These are phyloP conservation scores for Motacilla alba DNA, from an alignment of 2,113 vertebrate species.

Conservation along the genomic window DNA sequence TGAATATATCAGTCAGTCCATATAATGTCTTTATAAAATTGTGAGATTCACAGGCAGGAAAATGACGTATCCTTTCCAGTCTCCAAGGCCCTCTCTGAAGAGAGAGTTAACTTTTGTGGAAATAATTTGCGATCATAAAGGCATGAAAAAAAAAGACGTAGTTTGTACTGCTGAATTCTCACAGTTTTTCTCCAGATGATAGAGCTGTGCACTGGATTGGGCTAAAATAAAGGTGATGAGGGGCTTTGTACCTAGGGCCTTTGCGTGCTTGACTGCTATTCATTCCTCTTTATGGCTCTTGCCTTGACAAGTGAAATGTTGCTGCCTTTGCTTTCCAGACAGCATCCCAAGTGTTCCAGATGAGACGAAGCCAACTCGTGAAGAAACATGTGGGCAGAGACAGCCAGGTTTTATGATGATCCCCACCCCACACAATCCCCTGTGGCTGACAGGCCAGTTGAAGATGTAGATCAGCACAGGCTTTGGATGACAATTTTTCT, in stretches of 20 bases:
- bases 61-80: not conserved
- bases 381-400: not conserved
- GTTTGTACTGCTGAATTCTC: not conserved
- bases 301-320: constrained; percentile 40
- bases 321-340: constrained; percentile 35
- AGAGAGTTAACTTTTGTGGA: not conserved
- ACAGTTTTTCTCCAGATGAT: not conserved
- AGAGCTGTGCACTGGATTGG: not conserved
- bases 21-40: not conserved
- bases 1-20: not conserved
- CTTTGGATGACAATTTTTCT: not conserved
- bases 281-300: constrained; percentile 10
- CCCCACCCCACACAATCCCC: not conserved
- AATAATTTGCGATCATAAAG: not conserved
- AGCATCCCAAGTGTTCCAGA: not conserved
- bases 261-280: constrained; percentile 20
- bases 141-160: not conserved
- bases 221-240: not conserved
- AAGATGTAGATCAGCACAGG: not conserved
- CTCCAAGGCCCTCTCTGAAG: not conserved
- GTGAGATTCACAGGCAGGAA: not conserved
- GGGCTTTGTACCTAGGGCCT: not conserved
- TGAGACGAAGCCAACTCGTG: constrained; percentile 19
- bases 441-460: not conserved
- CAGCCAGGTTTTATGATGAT: not conserved